phyloP scores from a whole-genome alignment of 2,797 vertebrate species.

The Hydrophis major region DNA sequence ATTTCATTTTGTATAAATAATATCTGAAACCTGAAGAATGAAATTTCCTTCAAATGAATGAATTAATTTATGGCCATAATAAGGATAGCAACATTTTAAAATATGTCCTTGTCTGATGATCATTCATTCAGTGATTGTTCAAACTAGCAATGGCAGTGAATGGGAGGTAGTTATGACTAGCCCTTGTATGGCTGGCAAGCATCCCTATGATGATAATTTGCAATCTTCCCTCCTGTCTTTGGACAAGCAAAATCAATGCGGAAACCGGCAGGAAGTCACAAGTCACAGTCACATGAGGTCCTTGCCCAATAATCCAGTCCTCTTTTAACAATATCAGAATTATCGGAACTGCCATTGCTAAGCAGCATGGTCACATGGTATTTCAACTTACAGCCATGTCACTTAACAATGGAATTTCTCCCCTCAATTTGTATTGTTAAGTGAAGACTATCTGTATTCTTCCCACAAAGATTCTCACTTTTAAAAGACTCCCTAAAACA shows the following conservation, averaged over 20 bases:
- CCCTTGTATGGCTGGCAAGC: neutral
- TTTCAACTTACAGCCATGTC: neutral
- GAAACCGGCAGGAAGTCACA: neutral
- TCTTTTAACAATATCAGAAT: neutral
- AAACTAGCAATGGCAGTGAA: neutral
- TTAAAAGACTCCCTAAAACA: neutral
- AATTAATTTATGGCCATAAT: neutral
- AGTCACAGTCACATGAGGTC: neutral
- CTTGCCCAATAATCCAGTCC: neutral
- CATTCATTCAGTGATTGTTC: neutral
- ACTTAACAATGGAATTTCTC: neutral
- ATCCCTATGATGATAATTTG: neutral
- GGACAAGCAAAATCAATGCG: neutral
- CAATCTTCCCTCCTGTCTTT: neutral
- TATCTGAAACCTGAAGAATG: neutral
- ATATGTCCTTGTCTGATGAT: neutral
- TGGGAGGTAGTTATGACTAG: neutral
- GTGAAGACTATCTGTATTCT: neutral
- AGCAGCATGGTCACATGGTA: neutral
- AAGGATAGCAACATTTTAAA: neutral
- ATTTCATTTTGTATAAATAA: neutral
- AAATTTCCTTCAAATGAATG: neutral
- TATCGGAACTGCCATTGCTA: neutral
- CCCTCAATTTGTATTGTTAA: neutral
- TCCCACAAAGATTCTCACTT: neutral